Percentiles rank a stretch among this genome's conserved stretches.
These are phyloP conservation scores for Lagopus leucura DNA, from an alignment of 2,113 vertebrate genomes.

Conservation along the genomic window DNA sequence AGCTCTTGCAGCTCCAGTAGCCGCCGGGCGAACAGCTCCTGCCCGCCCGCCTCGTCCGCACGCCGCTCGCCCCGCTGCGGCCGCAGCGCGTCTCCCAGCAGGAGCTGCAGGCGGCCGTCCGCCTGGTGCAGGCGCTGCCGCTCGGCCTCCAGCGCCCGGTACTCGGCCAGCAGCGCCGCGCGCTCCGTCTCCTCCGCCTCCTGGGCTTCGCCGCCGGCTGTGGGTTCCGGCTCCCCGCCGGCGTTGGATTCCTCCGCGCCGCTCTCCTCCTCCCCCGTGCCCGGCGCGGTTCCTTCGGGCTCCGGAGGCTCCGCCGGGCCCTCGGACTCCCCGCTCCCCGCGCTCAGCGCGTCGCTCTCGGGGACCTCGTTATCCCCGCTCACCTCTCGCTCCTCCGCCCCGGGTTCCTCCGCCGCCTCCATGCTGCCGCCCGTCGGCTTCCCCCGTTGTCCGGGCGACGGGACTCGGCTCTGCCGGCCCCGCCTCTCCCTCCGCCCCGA, in stretches of 20 bases:
- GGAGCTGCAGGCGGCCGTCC: conserved; percentile 74
- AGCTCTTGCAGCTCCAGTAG: conserved; percentile 69
- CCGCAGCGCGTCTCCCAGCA: conserved; percentile 71
- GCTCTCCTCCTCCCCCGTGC: neutral
- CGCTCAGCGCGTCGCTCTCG: no score
- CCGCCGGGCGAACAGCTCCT: conserved; percentile 67
- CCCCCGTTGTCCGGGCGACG: neutral
- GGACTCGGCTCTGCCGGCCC: no score
- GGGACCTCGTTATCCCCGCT: no score
- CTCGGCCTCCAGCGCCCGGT: conserved; percentile 68
- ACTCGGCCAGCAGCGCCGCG: conserved; percentile 50
- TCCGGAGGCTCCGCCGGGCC: neutral
- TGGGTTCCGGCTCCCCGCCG: neutral
- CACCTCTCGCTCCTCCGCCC: neutral
- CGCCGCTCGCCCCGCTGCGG: conserved; percentile 51
- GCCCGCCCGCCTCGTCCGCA: conserved; percentile 50
- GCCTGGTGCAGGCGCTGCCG: conserved; percentile 51
- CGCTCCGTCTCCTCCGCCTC: conserved; percentile 3
- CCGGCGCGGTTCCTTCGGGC: neutral
- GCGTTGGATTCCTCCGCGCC: neutral
- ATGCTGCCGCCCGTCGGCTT: neutral
- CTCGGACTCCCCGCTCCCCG: neutral
- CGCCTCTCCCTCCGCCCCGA: neutral
- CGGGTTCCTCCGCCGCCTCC: no score
- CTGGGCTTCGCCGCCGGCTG: no score